Evolutionary conservation across 2,113 vertebrate species (phyloP).

Genomic region (Lycaon pictus): DNA sequence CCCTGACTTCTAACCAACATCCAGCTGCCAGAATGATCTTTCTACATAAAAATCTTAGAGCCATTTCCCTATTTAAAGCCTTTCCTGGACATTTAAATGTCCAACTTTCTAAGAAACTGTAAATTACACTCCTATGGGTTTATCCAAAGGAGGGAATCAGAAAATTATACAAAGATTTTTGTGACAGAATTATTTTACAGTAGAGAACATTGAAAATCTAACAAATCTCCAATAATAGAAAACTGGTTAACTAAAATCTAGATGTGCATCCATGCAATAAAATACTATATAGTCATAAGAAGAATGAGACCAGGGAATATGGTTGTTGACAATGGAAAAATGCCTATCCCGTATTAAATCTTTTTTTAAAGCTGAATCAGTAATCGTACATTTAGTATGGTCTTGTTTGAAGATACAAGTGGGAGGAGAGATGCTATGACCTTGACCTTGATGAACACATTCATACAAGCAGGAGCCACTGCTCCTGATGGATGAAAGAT

Average conservation of each 20-base stretch:
- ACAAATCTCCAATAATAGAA: constrained; percentile 25
- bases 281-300: background rate
- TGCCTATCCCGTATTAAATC: background rate
- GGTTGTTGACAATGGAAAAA: background rate
- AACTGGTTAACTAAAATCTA: background rate
- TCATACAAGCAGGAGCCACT: too few species aligned
- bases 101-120: constrained; percentile 28
- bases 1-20: background rate
- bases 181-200: constrained; percentile 31
- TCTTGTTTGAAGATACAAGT: constrained; percentile 9
- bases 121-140: background rate
- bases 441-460: too few species aligned
- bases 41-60: background rate
- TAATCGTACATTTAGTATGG: background rate
- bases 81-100: constrained; percentile 31
- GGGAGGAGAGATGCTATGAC: too few species aligned
- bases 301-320: background rate
- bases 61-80: background rate
- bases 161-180: constrained; percentile 46
- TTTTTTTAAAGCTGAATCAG: background rate
- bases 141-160: constrained; percentile 51
- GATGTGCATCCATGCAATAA: background rate
- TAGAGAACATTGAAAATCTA: constrained; percentile 53
- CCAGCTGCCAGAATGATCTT: background rate
- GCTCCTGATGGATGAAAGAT: background rate